These are phyloP conservation scores for Forbesichthys agassizii DNA, from an alignment of 2,113 vertebrate genomes.

Conservation along the genomic window DNA sequence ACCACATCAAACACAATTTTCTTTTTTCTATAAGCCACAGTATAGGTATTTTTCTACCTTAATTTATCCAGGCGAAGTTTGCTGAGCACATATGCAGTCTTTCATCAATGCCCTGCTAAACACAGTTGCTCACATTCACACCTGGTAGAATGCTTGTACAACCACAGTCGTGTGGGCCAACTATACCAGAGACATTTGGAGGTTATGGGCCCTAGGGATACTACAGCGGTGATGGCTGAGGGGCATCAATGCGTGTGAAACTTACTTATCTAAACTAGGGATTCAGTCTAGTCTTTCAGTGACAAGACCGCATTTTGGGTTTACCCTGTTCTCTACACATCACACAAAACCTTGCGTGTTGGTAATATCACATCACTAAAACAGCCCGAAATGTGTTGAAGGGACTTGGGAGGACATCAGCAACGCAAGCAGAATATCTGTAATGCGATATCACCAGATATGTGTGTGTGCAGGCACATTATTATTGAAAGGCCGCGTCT, in stretches of 20 bases:
- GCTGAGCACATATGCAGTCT: conserved; percentile 59
- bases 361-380: conserved; percentile 22
- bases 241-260: conserved; percentile 25
- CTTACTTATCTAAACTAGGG: conserved; percentile 18
- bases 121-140: conserved; percentile 56
- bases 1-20: conserved; percentile 49
- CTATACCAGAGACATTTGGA: conserved; percentile 42
- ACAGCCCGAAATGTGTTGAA: conserved; percentile 1
- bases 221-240: conserved; percentile 41
- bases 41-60: conserved; percentile 37
- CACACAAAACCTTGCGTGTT: not conserved
- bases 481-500: not conserved
- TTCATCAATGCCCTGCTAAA: conserved; percentile 57
- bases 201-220: conserved; percentile 47
- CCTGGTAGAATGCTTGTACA: conserved; percentile 40
- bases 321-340: conserved; percentile 8
- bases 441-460: not conserved
- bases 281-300: conserved; percentile 24
- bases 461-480: no score
- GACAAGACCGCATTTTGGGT: conserved; percentile 16
- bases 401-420: not conserved
- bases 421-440: not conserved
- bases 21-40: conserved; percentile 38
- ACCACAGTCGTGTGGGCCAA: conserved; percentile 57
- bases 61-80: conserved; percentile 65